phyloP scores from a whole-genome alignment of 92 coral and sea anemone genomes.

The Epizoanthus stellaris region DNA sequence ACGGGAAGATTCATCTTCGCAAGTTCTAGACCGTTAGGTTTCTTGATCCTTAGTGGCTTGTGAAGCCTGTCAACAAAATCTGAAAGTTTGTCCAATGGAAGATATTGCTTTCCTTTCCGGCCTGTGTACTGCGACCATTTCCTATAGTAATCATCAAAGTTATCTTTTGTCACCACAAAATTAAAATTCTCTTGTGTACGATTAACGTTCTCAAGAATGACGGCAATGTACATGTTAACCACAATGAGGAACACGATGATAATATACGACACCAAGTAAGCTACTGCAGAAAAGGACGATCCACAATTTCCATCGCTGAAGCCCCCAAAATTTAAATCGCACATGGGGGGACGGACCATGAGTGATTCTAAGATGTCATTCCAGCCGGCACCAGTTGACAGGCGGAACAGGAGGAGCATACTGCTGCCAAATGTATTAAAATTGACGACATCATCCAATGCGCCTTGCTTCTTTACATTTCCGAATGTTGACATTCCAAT shows the following conservation, averaged over 20 bases:
- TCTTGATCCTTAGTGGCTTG: slow-evolving; percentile 80
- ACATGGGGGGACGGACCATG: slow-evolving; percentile 88
- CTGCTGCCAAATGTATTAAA: slow-evolving; percentile 92
- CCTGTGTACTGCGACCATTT: slow-evolving; percentile 86
- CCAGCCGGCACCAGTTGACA: slow-evolving; percentile 97
- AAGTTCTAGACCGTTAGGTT: slow-evolving; percentile 71
- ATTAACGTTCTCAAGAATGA: slow-evolving; percentile 89
- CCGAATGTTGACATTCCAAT: slow-evolving; percentile 96
- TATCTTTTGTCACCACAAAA: slow-evolving; percentile 85
- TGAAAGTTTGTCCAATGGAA: slow-evolving; percentile 76
- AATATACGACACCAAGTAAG: slow-evolving; percentile 80
- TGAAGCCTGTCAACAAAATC: slow-evolving; percentile 84
- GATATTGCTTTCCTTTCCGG: slow-evolving; percentile 76
- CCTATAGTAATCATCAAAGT: slow-evolving; percentile 84
- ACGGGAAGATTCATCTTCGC: slow-evolving; percentile 81
- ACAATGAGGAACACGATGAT: slow-evolving; percentile 78
- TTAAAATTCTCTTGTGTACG: slow-evolving; percentile 89
- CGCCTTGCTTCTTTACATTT: slow-evolving; percentile 83
- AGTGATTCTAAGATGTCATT: slow-evolving; percentile 89
- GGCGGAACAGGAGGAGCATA: slow-evolving; percentile 88
- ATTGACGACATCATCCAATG: slow-evolving; percentile 83
- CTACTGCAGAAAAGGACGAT: slow-evolving; percentile 62
- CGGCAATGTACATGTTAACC: slow-evolving; percentile 97
- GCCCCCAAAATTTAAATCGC: slow-evolving; percentile 70
- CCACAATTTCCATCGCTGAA: slow-evolving; percentile 89